Conservation (phyloP, 2,888 invertebrate genomes). For the Megaustenia siamemsis region DNA sequence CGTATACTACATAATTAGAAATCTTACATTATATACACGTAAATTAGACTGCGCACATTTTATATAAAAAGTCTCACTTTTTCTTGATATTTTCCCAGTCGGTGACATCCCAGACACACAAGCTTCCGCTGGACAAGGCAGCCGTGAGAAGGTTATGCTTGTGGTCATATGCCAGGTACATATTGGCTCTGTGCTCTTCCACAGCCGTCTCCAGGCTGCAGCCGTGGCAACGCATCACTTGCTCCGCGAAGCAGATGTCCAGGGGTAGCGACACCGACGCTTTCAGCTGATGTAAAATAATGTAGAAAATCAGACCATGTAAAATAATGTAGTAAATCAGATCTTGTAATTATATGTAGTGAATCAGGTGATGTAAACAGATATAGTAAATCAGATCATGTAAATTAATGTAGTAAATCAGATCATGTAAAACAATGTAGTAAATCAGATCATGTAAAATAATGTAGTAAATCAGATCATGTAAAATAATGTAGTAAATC, state of each 20-base stretch:
- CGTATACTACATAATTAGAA: too few relatives aligned
- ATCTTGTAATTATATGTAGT: too few relatives aligned
- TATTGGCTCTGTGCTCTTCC: slow-evolving; percentile 39
- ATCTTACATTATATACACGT: too few relatives aligned
- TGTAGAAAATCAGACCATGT: not conserved
- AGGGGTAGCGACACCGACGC: slow-evolving; percentile 34
- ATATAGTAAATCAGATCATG: not conserved
- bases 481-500: too few relatives aligned
- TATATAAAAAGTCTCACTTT: slow-evolving; percentile 34
- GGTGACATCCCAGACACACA: slow-evolving; percentile 46
- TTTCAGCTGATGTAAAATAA: slow-evolving; percentile 28
- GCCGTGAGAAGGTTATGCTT: slow-evolving; percentile 38
- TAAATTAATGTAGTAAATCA: not conserved
- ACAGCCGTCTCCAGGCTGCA: slow-evolving; percentile 31
- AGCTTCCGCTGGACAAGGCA: slow-evolving; percentile 39
- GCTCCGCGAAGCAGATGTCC: slow-evolving; percentile 48
- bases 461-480: not conserved
- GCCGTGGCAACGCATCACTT: slow-evolving; percentile 31
- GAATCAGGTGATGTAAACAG: too few relatives aligned
- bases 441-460: too few relatives aligned
- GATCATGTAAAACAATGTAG: too few relatives aligned
- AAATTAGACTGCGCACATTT: too few relatives aligned
- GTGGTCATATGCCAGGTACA: slow-evolving; percentile 36
- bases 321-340: not conserved
- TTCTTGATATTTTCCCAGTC: slow-evolving; percentile 43